These are phyloP conservation scores for Drosophila peninsularis DNA, from an alignment of 2,888 invertebrate species.

Conservation along the genomic window DNA sequence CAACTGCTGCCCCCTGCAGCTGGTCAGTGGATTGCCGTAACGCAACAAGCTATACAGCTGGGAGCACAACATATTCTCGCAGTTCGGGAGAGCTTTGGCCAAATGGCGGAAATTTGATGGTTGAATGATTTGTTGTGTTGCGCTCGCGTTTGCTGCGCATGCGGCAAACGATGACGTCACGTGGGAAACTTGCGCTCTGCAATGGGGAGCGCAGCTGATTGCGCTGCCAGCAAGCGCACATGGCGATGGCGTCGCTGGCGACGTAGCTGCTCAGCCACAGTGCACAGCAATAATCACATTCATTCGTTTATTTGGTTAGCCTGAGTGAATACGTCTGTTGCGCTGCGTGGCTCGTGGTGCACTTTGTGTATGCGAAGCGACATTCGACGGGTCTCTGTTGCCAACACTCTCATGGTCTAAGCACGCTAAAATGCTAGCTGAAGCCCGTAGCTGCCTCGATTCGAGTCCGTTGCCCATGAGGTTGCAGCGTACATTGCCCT, in stretches of 20 bases:
- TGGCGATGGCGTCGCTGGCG: slow-evolving; percentile 38
- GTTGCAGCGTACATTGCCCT: slow-evolving; percentile 54
- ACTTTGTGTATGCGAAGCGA: slow-evolving; percentile 15
- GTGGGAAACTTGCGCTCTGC: slow-evolving; percentile 34
- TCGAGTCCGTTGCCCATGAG: slow-evolving; percentile 18
- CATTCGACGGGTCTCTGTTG: background rate
- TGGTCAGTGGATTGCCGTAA: background rate
- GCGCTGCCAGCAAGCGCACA: slow-evolving; percentile 53
- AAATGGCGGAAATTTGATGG: slow-evolving; percentile 26
- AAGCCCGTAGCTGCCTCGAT: slow-evolving; percentile 14
- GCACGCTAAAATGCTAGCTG: slow-evolving; percentile 53
- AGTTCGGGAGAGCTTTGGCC: slow-evolving; percentile 35
- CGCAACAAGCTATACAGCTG: slow-evolving; percentile 11
- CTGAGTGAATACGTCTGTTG: slow-evolving; percentile 36
- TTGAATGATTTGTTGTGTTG: slow-evolving; percentile 17
- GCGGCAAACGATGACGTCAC: slow-evolving; percentile 69
- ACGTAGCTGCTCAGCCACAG: slow-evolving; percentile 14
- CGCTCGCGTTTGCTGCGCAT: slow-evolving; percentile 55
- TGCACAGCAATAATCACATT: slow-evolving; percentile 55
- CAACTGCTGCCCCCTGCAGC: background rate
- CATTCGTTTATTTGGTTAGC: slow-evolving; percentile 65
- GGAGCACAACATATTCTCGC: slow-evolving; percentile 21
- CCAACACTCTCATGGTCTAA: slow-evolving; percentile 27
- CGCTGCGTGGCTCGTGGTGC: slow-evolving; percentile 14
- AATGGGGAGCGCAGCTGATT: slow-evolving; percentile 62